phyloP scores from a whole-genome alignment of 2,888 invertebrate genomes.

The Nemoura dubitans region DNA sequence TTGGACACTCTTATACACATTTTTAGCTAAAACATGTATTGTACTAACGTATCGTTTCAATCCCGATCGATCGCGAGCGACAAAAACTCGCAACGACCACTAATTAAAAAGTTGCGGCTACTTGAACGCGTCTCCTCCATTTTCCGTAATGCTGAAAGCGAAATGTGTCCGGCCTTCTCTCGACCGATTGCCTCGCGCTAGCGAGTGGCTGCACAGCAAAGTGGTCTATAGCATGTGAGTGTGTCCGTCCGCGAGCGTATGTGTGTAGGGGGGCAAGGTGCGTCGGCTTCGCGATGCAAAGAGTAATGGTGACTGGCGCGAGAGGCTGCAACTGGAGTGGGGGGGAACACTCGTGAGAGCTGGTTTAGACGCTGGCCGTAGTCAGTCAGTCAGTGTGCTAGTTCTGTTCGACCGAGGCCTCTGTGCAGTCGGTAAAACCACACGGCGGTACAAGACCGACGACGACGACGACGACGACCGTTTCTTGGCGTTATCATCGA shows the following conservation, averaged over 20 bases:
- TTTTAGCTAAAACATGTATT: not conserved
- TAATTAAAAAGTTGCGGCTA: not conserved
- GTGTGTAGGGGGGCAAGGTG: not conserved
- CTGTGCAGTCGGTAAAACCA: conserved; percentile 32
- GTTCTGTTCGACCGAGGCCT: conserved; percentile 31
- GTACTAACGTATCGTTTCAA: not conserved
- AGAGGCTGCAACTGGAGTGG: no score
- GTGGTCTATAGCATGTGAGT: no score
- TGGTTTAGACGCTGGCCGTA: not conserved
- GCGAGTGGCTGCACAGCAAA: no score
- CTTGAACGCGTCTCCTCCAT: no score
- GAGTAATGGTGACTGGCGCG: not conserved
- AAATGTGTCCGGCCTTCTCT: no score
- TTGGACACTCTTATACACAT: not conserved
- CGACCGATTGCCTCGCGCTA: no score
- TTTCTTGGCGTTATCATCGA: conserved; percentile 15
- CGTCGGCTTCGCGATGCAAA: not conserved
- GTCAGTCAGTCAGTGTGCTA: not conserved
- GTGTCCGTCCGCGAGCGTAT: no score
- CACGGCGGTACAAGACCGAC: not conserved
- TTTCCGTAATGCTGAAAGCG: no score
- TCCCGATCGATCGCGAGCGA: not conserved
- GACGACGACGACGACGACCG: not conserved
- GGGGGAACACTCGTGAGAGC: not conserved
- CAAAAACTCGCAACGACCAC: not conserved